Evolutionary conservation across 2,113 vertebrate species (phyloP).

Genomic region (Mormyrus lacerda): DNA sequence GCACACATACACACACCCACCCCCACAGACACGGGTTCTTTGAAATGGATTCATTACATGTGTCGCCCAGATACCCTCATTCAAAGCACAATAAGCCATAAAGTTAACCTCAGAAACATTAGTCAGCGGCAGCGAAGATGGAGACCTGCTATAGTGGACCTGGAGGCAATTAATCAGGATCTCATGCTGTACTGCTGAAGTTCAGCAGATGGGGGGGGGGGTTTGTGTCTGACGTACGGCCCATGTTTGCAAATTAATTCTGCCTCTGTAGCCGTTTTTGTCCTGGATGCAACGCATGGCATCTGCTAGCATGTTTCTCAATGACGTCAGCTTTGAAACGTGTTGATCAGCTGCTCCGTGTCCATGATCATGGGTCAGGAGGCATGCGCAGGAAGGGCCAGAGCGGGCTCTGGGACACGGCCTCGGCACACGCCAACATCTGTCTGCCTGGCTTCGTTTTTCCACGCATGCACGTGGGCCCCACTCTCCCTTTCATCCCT

Average conservation of each 20-base stretch:
- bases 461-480: background rate
- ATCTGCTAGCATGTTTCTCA: background rate
- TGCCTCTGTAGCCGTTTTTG: slow-evolving; percentile 15
- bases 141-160: slow-evolving; percentile 40
- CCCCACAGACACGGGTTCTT: slow-evolving; percentile 26
- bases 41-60: slow-evolving; percentile 22
- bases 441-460: slow-evolving; percentile 38
- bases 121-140: slow-evolving; percentile 44
- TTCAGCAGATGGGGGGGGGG: background rate
- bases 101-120: slow-evolving; percentile 52
- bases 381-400: background rate
- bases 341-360: background rate
- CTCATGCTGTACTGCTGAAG: slow-evolving; percentile 11
- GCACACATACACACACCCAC: slow-evolving; percentile 41
- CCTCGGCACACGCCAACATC: slow-evolving; percentile 33
- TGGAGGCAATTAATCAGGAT: slow-evolving; percentile 49
- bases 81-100: slow-evolving; percentile 50
- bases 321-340: background rate
- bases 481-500: background rate
- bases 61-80: slow-evolving; percentile 42
- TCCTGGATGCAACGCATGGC: background rate
- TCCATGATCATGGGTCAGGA: background rate
- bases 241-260: slow-evolving; percentile 11
- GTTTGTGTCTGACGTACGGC: background rate
- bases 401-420: background rate